A percentile compares a stretch with the other conserved stretches of the same genome.
These are phyloP conservation scores for Ruditapes philippinarum DNA, from an alignment of 1,140 invertebrate species.

Conservation along the genomic window DNA sequence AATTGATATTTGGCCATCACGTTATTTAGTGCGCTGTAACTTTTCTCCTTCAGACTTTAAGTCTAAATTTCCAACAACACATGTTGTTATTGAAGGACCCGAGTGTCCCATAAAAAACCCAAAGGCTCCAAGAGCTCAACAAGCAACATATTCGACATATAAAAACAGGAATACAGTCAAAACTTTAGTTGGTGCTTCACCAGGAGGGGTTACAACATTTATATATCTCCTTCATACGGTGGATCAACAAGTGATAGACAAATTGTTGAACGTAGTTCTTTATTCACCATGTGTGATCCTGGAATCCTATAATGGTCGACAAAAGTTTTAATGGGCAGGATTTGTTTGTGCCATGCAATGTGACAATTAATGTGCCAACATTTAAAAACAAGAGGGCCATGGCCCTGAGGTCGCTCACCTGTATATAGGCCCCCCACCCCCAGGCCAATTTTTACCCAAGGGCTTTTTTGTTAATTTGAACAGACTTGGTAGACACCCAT, in stretches of 20 bases:
- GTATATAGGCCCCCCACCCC: too few relatives aligned
- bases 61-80: constrained; percentile 74
- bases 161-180: constrained; percentile 78
- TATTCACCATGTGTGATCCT: constrained; percentile 23
- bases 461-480: not conserved
- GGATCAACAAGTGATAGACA: constrained; percentile 70
- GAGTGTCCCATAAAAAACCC: constrained; percentile 76
- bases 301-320: constrained; percentile 65
- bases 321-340: constrained; percentile 71
- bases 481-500: too few relatives aligned
- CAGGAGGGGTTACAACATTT: too few relatives aligned
- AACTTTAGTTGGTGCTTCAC: constrained; percentile 68
- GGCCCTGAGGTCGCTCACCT: too few relatives aligned
- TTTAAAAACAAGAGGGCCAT: too few relatives aligned
- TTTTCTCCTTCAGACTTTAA: constrained; percentile 76
- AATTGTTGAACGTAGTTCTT: too few relatives aligned
- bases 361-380: constrained; percentile 69
- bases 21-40: constrained; percentile 31
- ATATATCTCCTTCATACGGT: constrained; percentile 67
- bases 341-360: constrained; percentile 62
- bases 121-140: constrained; percentile 73
- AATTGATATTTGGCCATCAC: constrained; percentile 56
- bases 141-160: constrained; percentile 79
- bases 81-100: constrained; percentile 79
- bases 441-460: too few relatives aligned